Evolutionary conservation across 2,113 vertebrate genomes (phyloP).

Genomic region (Hoplias malabaricus): DNA sequence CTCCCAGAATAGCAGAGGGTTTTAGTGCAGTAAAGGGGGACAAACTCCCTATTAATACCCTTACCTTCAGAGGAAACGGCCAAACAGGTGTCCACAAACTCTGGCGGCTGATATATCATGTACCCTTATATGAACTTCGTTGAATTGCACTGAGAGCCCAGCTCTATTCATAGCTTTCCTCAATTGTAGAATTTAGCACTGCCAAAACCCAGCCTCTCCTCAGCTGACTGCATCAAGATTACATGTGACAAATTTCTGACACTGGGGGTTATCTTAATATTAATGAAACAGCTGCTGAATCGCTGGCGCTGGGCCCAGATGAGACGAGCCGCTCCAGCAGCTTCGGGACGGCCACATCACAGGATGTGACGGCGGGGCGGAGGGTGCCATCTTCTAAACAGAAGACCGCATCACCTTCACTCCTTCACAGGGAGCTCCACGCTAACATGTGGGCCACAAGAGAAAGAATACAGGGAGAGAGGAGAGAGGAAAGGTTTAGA

Average conservation of each 20-base stretch:
- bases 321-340: slow-evolving; percentile 7
- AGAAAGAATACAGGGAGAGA: slow-evolving; percentile 17
- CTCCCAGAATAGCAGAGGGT: too few relatives aligned
- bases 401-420: slow-evolving; percentile 34
- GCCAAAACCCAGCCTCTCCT: slow-evolving; percentile 4
- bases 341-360: slow-evolving; percentile 30
- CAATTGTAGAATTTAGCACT: slow-evolving; percentile 24
- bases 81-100: too few relatives aligned
- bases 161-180: slow-evolving; percentile 5
- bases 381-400: slow-evolving; percentile 28
- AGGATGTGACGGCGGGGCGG: slow-evolving; percentile 9
- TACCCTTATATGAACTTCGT: background rate
- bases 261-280: slow-evolving; percentile 12
- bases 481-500: slow-evolving; percentile 21
- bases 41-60: too few relatives aligned
- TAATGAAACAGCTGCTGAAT: slow-evolving; percentile 45
- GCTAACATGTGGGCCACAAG: background rate
- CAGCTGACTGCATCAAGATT: slow-evolving; percentile 12
- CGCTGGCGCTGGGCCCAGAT: slow-evolving; percentile 4
- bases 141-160: background rate
- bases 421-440: slow-evolving; percentile 22
- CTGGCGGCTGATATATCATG: background rate
- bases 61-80: too few relatives aligned
- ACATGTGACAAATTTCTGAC: slow-evolving; percentile 22
- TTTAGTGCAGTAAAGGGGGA: too few relatives aligned